Base-by-base conservation (phyloP, 2,888 invertebrate species). In the Ophonus ardosiacus region DNA sequence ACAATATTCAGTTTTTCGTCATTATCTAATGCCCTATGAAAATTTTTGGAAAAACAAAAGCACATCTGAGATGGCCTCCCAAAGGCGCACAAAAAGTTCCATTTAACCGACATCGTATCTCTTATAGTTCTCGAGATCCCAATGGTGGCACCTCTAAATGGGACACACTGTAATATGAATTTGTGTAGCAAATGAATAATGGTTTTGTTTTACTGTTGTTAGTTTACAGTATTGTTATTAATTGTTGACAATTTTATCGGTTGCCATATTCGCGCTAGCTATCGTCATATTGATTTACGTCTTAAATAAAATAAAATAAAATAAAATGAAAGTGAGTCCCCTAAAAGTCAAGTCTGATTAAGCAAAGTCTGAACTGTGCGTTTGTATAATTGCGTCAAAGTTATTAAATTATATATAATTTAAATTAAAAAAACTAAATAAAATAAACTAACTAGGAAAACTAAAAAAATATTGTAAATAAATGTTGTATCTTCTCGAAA, bases 341-440 rank as follows among this genome's bases (percentile, higher is more conserved):
- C 57, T 40, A 76, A 84, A 78, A 84, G 76, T 76, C 90, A 90
- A 91, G 90, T 90, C 91, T 91, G 91, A 90, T 90, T 88, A 88
- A 88, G 88, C 89, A 90, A 90, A 91, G 90, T 90, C 90, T 90
- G 90, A 91, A 90, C 88, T 87, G 78, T 78, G 78, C 76, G 78
- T 51, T 51, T 82, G 74, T 74, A 74, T 59, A 81, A 81, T 81
- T 81, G 82, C 82, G 71, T 71, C 57, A 83, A 82, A 74, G 83
- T 83, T 78, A 84, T 63, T 84, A 84, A 84, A 84, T 84, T 76
- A 84, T 84, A 84, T 76, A 76, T 74, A 78, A 76, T 65, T 84
- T 78, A 78, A 84, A 65, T 84, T 63, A 76, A 84, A 78, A 51
- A 78, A 78, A 82, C 18, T 84, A 84, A 82, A 82, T 82, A 71